Conservation (phyloP, 2,113 vertebrate species). For the Promerops cafer region DNA sequence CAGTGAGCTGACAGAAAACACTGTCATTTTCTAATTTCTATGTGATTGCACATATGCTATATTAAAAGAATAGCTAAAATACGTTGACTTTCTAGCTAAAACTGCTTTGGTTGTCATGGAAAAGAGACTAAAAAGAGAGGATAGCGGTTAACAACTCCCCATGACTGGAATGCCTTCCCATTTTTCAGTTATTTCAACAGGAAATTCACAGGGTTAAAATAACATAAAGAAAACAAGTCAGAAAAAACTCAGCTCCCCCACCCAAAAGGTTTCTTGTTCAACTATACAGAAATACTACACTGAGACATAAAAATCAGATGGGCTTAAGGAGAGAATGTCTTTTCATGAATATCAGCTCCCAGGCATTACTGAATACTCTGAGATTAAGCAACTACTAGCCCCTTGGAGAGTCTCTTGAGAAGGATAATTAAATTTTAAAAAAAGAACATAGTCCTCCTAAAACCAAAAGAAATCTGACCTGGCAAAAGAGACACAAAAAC, state of each 20-base stretch:
- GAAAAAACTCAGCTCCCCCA: background rate
- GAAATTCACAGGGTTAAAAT: background rate
- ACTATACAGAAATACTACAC: background rate
- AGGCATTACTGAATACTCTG: background rate
- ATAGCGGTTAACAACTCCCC: background rate
- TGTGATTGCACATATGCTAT: background rate
- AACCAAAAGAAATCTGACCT: background rate
- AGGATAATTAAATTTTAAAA: background rate
- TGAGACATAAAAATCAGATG: background rate
- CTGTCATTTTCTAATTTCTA: background rate
- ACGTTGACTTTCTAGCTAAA: background rate
- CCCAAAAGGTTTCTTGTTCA: background rate
- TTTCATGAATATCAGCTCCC: background rate
- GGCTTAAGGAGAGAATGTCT: background rate
- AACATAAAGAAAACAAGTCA: background rate
- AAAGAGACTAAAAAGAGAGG: background rate
- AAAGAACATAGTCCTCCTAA: background rate
- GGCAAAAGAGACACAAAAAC: background rate
- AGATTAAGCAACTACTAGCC: background rate
- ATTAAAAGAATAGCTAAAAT: background rate
- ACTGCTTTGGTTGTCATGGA: background rate
- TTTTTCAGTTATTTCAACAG: background rate
- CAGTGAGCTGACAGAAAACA: background rate
- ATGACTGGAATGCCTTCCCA: background rate
- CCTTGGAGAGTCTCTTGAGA: background rate